phyloP scores from a whole-genome alignment of 2,888 invertebrate genomes.

The Torymus auratus region DNA sequence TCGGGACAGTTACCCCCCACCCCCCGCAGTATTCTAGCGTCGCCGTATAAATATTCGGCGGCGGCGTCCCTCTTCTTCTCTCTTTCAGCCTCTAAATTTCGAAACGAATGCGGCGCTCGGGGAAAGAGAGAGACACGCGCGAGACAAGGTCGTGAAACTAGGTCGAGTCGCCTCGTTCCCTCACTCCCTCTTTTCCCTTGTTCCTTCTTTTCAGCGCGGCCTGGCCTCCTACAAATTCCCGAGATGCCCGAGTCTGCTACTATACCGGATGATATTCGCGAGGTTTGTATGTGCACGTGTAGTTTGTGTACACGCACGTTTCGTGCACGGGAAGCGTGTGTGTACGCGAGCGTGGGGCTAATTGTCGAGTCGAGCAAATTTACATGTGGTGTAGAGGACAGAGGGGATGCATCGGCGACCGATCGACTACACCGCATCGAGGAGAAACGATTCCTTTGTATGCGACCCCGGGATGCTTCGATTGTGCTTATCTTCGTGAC shows the following conservation, averaged over 20 bases:
- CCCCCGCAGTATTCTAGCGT: no score
- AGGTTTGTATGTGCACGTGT: neutral
- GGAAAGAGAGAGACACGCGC: slow-evolving; percentile 1
- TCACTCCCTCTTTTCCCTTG: neutral
- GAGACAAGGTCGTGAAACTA: slow-evolving; percentile 56
- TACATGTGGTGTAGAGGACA: neutral
- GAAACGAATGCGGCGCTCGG: slow-evolving; percentile 36
- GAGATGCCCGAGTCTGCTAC: slow-evolving; percentile 4
- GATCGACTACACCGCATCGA: neutral
- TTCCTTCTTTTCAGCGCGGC: neutral
- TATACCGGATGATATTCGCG: neutral
- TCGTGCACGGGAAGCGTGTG: neutral
- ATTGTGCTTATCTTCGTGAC: slow-evolving; percentile 10
- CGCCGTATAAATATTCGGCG: slow-evolving; percentile 48
- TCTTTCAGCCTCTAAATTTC: slow-evolving; percentile 49
- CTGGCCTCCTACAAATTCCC: slow-evolving; percentile 6
- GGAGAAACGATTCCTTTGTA: slow-evolving; percentile 12
- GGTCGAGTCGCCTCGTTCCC: slow-evolving; percentile 38
- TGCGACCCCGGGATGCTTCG: neutral
- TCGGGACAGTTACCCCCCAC: neutral
- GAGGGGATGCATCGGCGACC: neutral
- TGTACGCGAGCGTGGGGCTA: neutral
- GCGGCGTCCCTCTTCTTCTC: slow-evolving; percentile 31
- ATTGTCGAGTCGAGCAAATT: no score
- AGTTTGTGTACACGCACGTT: no score